Evolutionary conservation across 2,888 invertebrate genomes (phyloP), one percentile per base, ranked within the genome.

Genomic region (Amblyjoppa proteus): DNA sequence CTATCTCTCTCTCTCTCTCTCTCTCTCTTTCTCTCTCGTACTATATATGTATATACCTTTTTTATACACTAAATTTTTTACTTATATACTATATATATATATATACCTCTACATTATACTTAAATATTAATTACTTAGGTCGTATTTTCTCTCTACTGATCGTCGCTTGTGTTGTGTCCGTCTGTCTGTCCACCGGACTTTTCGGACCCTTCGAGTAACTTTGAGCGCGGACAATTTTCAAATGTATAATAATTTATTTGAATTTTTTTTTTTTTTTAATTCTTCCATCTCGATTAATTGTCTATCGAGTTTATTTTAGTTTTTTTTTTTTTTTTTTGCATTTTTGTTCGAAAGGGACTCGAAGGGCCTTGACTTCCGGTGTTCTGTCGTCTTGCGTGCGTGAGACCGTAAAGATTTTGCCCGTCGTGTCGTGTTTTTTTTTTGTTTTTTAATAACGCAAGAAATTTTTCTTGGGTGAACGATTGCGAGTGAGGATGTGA

Each of bases 101-200:
- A 84, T 49, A 89, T 88, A 87, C 87, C 88, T 84, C 85, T 87
- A 88, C 89, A 78, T 86, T 86, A 77, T 81, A 80, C 61, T 76
- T 83, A 41, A 41, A 74, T 79, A 38, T 83, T 81, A 69, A 75
- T 56, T 84, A 83, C 84, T 85, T 89, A 82, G 77, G 84, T 87
- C 77, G 85, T 83, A 64, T 85, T 83, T 68, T 83, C 56, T 80
- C 76, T 64, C 76, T 80, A 80, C 61, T 85, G 70, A 73, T 75
- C 88, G 86, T 90, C 88, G 92, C 91, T 92, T 91, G 89, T 90
- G 89, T 90, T 83, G 83, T 87, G 88, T 89, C 87, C 88, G 90
- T 90, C 85, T 86, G 88, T 85, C 84, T 87, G 85, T 82, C 75
- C 66, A 77, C 84, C 81, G 81, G 73, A 2, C 3, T 70, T 69